These are phyloP conservation scores for Chironex yamaguchii DNA, from an alignment of 30 jellyfish, hydroid and myxozoan genomes.

Conservation along the genomic window DNA sequence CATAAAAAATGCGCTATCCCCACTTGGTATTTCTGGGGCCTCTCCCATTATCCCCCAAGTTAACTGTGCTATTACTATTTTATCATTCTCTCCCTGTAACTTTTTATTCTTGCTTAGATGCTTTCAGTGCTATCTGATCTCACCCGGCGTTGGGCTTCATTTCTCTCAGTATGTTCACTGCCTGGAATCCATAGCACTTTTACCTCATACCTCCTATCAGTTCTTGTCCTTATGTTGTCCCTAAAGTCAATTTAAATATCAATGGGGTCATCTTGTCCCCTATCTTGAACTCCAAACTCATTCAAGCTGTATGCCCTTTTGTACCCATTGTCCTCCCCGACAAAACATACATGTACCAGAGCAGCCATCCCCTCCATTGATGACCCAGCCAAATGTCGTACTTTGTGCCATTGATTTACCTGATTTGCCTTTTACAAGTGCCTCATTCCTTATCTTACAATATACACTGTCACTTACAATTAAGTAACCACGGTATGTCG, in stretches of 20 bases:
- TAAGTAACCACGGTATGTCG: too few species aligned
- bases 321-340: background rate
- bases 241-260: constrained; percentile 30
- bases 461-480: constrained; percentile 45
- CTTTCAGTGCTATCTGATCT: constrained; percentile 56
- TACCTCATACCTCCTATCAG: constrained; percentile 64
- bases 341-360: constrained; percentile 51
- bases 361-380: constrained; percentile 40
- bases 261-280: constrained; percentile 54
- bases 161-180: constrained; percentile 53
- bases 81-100: constrained; percentile 38
- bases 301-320: constrained; percentile 22
- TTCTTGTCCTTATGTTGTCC: constrained; percentile 20
- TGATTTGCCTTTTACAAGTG: constrained; percentile 18
- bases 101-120: constrained; percentile 17
- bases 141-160: constrained; percentile 62
- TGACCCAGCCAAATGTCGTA: constrained; percentile 52
- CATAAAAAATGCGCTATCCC: too few species aligned
- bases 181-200: constrained; percentile 79
- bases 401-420: constrained; percentile 39
- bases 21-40: too few species aligned
- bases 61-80: constrained; percentile 50
- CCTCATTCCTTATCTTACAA: constrained; percentile 46
- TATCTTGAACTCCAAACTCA: constrained; percentile 53
- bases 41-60: too few species aligned